A percentile compares a stretch with the other conserved stretches of the same genome.
Conservation (phyloP, 2,888 invertebrate genomes). For the Plebejus melissa region DNA sequence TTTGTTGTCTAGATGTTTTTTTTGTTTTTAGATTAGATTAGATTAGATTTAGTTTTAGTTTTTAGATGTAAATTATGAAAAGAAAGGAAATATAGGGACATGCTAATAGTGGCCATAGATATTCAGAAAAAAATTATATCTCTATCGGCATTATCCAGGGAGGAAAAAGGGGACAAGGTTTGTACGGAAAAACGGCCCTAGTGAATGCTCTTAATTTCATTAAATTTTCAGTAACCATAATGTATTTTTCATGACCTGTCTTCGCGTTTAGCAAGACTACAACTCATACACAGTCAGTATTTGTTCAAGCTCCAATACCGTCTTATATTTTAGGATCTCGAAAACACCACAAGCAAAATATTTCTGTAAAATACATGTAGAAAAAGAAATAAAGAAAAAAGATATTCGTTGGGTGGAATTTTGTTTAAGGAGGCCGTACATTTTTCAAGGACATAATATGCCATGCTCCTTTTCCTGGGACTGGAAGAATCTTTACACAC, state of each 20-base stretch:
- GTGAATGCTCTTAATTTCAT: not conserved
- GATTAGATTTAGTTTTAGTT: too few species aligned
- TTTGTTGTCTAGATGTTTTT: too few species aligned
- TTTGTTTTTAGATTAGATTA: too few species aligned
- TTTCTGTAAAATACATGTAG: not conserved
- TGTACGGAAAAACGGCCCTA: too few species aligned
- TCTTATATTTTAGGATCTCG: conserved; percentile 11
- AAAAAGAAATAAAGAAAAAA: not conserved
- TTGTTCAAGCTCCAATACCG: conserved; percentile 1
- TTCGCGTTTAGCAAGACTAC: not conserved
- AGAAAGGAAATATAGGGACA: too few species aligned
- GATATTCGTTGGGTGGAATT: not conserved
- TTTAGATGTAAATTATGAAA: too few species aligned
- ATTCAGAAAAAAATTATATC: too few species aligned
- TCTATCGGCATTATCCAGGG: too few species aligned
- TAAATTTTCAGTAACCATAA: not conserved
- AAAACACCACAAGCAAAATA: conserved; percentile 15
- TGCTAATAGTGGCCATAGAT: too few species aligned
- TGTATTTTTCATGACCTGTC: not conserved
- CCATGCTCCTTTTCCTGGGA: too few species aligned
- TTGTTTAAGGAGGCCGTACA: not conserved
- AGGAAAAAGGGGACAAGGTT: too few species aligned
- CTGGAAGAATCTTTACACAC: too few species aligned
- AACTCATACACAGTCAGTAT: not conserved
- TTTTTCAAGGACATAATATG: not conserved